Conservation (phyloP, 2,113 vertebrate species). For the Alosa alosa region DNA sequence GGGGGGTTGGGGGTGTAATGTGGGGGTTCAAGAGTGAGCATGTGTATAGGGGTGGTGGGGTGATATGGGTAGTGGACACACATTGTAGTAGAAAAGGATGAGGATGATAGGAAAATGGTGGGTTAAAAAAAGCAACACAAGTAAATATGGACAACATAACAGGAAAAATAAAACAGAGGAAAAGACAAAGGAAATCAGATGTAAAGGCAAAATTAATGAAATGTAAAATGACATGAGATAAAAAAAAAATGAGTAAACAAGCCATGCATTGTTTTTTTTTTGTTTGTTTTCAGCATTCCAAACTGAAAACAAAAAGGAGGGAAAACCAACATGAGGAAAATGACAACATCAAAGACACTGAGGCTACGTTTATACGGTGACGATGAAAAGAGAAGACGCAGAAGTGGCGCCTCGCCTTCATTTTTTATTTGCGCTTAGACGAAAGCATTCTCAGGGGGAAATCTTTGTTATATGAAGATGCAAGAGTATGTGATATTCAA, state of each 20-base stretch:
- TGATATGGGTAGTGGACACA: too few species aligned
- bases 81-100: too few species aligned
- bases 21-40: neutral
- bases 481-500: too few species aligned
- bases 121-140: neutral
- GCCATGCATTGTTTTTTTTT: neutral
- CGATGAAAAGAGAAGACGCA: too few species aligned
- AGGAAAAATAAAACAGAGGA: conserved; percentile 20
- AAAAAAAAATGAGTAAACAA: conserved; percentile 17
- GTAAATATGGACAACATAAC: conserved; percentile 8
- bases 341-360: neutral
- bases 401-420: too few species aligned
- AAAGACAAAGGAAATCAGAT: neutral
- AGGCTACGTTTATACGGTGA: too few species aligned
- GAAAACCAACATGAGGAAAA: conserved; percentile 5
- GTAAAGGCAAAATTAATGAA: conserved; percentile 20
- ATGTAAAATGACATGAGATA: conserved; percentile 29
- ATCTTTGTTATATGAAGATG: too few species aligned
- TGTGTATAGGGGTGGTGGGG: neutral
- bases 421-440: too few species aligned
- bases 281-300: conserved; percentile 26
- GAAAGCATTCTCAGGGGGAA: too few species aligned
- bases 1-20: neutral
- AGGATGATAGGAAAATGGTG: neutral
- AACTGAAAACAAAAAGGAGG: conserved; percentile 31